Percentiles rank a stretch among this genome's conserved stretches.
These are phyloP conservation scores for Emydoidea blandingii DNA, from an alignment of 2,797 vertebrate species.

Conservation along the genomic window DNA sequence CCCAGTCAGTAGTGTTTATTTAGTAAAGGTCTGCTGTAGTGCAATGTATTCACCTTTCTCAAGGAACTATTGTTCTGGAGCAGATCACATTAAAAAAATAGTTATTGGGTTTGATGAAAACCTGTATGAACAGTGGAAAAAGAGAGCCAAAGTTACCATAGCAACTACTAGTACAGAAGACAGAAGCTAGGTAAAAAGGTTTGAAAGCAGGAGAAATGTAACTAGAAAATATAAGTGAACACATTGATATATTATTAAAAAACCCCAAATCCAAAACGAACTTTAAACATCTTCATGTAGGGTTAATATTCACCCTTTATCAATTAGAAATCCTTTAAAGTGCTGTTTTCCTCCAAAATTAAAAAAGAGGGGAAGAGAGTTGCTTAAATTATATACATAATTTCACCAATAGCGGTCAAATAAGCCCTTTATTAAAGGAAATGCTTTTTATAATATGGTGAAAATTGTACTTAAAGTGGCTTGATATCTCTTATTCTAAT, in stretches of 20 bases:
- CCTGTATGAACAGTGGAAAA: constrained; percentile 61
- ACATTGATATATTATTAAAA: constrained; percentile 63
- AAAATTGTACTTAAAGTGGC: neutral
- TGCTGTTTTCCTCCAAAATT: constrained; percentile 25
- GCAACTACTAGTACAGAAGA: constrained; percentile 69
- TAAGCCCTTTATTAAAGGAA: neutral
- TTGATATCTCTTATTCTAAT: neutral
- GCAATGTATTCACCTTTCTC: constrained; percentile 45
- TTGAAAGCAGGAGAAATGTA: constrained; percentile 36
- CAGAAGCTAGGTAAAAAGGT: constrained; percentile 57
- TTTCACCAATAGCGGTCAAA: constrained; percentile 7
- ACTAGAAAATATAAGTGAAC: constrained; percentile 54
- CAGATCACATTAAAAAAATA: constrained; percentile 75
- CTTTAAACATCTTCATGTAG: constrained; percentile 50
- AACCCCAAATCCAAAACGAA: constrained; percentile 2
- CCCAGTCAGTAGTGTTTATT: constrained; percentile 43
- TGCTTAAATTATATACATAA: neutral
- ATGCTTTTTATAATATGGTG: neutral
- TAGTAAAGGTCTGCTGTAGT: constrained; percentile 34
- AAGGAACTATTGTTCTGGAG: constrained; percentile 67
- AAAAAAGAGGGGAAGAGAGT: neutral
- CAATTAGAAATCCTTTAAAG: constrained; percentile 15
- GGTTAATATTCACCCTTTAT: constrained; percentile 44
- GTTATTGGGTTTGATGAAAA: constrained; percentile 75
- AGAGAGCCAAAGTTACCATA: constrained; percentile 73